Evolutionary conservation across 2,888 invertebrate species (phyloP).

Genomic region (Polydrusus pterygomalis): DNA sequence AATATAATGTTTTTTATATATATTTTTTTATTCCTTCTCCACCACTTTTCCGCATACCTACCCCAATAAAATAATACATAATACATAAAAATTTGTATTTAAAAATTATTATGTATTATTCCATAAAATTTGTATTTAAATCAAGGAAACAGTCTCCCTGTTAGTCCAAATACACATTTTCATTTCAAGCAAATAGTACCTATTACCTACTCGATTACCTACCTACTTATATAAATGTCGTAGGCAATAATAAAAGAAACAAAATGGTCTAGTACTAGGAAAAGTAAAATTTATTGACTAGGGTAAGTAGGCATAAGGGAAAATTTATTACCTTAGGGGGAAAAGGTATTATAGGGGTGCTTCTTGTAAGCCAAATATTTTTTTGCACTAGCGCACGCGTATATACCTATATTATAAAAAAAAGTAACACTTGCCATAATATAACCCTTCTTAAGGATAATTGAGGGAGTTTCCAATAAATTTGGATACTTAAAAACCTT

Average conservation of each 20-base stretch:
- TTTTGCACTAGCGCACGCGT: constrained; percentile 23
- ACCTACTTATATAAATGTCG: background rate
- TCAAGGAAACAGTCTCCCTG: too few species aligned
- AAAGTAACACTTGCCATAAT: constrained; percentile 12
- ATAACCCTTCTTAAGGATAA: background rate
- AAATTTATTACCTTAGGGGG: constrained; percentile 24
- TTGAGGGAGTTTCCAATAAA: constrained; percentile 21
- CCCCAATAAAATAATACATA: too few species aligned
- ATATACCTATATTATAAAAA: background rate
- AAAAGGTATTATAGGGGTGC: constrained; percentile 24
- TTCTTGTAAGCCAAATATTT: constrained; percentile 14
- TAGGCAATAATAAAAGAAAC: background rate
- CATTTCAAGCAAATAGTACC: too few species aligned
- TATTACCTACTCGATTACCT: too few species aligned
- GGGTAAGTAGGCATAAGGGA: constrained; percentile 5
- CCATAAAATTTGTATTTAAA: too few species aligned
- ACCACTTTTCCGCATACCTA: too few species aligned
- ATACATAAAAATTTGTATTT: too few species aligned
- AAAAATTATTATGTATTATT: too few species aligned
- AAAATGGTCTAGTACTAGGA: constrained; percentile 3
- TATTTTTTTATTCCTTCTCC: too few species aligned
- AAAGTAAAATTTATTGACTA: constrained; percentile 12
- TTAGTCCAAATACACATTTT: too few species aligned
- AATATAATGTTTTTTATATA: too few species aligned
- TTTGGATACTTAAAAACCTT: background rate